A percentile compares a stretch with the other conserved stretches of the same genome.
Conservation (phyloP, 2,888 invertebrate genomes). For the Polyploca ridens region DNA sequence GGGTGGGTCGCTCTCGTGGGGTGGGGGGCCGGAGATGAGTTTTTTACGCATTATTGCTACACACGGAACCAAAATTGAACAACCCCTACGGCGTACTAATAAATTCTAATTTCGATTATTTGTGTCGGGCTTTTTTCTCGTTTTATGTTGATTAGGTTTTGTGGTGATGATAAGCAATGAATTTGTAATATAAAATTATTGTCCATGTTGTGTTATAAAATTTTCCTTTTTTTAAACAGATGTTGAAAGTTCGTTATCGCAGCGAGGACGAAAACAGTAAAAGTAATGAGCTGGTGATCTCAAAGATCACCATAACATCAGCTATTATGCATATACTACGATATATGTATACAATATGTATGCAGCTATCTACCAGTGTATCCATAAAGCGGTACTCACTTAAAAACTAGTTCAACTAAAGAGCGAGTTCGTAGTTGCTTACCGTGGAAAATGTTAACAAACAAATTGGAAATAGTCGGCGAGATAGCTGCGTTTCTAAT, state of each 20-base stretch:
- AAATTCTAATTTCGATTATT: conserved; percentile 79
- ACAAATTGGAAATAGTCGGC: conserved; percentile 72
- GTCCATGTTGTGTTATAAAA: conserved; percentile 23
- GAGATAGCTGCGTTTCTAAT: conserved; percentile 76
- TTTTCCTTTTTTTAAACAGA: conserved; percentile 9
- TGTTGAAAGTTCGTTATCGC: neutral
- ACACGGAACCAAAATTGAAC: conserved; percentile 70
- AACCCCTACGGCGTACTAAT: conserved; percentile 71
- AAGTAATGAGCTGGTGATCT: neutral
- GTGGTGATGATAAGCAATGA: conserved; percentile 39
- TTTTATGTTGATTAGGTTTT: conserved; percentile 36
- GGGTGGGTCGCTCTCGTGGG: conserved; percentile 41
- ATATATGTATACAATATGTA: too few species aligned
- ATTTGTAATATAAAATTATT: conserved; percentile 20
- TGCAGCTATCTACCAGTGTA: neutral
- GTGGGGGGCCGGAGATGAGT: conserved; percentile 76
- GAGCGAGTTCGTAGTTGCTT: conserved; percentile 15
- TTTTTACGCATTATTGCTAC: conserved; percentile 84
- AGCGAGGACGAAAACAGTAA: neutral
- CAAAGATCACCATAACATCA: too few species aligned
- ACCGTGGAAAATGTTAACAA: conserved; percentile 60
- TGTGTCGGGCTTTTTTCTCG: conserved; percentile 45
- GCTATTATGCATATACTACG: too few species aligned
- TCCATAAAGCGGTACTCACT: neutral
- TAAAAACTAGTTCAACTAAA: neutral